These are phyloP conservation scores for Aquatica leii DNA, from an alignment of 2,888 invertebrate species.

Conservation along the genomic window DNA sequence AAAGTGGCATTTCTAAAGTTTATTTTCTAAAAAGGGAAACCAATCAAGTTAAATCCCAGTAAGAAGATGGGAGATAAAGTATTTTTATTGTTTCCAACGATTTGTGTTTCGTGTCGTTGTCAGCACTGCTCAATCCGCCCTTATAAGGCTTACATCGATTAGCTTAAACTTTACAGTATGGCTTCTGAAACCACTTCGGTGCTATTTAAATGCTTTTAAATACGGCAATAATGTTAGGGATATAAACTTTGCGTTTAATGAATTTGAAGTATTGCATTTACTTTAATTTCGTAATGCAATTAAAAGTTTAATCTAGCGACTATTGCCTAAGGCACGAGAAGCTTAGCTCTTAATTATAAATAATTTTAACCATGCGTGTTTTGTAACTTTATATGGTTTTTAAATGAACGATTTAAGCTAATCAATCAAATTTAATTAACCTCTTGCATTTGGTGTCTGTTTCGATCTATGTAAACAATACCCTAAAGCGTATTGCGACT, in stretches of 20 bases:
- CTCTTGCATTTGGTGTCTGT: too few species aligned
- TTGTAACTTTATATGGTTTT: too few species aligned
- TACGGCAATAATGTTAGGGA: constrained; percentile 21
- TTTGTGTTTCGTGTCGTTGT: constrained; percentile 52
- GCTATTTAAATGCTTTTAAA: constrained; percentile 50
- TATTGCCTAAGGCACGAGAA: too few species aligned
- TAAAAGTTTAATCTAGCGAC: too few species aligned
- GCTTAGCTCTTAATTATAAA: too few species aligned
- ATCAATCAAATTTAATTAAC: too few species aligned
- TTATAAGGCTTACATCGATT: constrained; percentile 59
- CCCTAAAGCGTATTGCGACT: too few species aligned
- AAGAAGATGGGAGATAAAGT: constrained; percentile 47
- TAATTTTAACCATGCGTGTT: too few species aligned
- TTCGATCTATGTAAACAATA: too few species aligned
- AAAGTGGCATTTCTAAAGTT: constrained; percentile 22
- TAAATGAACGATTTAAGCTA: too few species aligned
- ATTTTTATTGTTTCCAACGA: constrained; percentile 54
- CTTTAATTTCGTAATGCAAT: too few species aligned
- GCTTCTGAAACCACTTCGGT: constrained; percentile 57
- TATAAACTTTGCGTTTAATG: constrained; percentile 8
- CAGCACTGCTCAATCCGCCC: constrained; percentile 51
- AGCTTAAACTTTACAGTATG: constrained; percentile 56
- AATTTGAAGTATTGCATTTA: not conserved
- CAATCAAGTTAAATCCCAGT: constrained; percentile 46
- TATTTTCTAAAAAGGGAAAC: constrained; percentile 24